These are phyloP conservation scores for Poicephalus meyeri DNA, from an alignment of 2,113 vertebrate genomes.

Conservation along the genomic window DNA sequence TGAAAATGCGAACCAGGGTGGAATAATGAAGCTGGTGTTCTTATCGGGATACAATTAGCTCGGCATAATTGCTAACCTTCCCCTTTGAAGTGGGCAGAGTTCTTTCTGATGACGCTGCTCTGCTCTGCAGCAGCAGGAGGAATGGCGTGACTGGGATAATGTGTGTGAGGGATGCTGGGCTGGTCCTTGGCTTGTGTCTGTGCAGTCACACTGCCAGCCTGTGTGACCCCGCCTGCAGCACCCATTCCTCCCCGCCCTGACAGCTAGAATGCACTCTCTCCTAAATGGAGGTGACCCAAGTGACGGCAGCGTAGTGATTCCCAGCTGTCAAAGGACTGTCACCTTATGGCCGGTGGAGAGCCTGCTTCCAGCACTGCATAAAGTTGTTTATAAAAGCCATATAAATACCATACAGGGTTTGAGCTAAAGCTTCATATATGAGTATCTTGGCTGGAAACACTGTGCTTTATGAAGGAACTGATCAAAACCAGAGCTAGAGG, in stretches of 20 bases:
- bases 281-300: background rate
- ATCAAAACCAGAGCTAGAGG: background rate
- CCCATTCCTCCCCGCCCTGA: too few relatives aligned
- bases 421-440: background rate
- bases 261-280: background rate
- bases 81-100: background rate
- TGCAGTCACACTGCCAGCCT: background rate
- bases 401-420: background rate
- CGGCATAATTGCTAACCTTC: background rate
- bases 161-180: background rate
- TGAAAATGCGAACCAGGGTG: background rate
- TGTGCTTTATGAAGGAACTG: rapidly evolving
- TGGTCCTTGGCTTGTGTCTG: background rate
- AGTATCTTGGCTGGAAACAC: background rate
- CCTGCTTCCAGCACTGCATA: background rate
- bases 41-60: background rate
- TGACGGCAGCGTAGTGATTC: rapidly evolving
- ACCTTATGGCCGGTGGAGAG: background rate
- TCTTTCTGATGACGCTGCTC: background rate
- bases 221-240: background rate
- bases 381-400: background rate
- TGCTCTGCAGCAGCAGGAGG: background rate
- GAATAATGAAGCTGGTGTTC: conserved; percentile 5
- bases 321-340: rapidly evolving
- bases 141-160: background rate